These are phyloP conservation scores for Cosmia pyralina DNA, from an alignment of 2,888 invertebrate genomes.

Conservation along the genomic window DNA sequence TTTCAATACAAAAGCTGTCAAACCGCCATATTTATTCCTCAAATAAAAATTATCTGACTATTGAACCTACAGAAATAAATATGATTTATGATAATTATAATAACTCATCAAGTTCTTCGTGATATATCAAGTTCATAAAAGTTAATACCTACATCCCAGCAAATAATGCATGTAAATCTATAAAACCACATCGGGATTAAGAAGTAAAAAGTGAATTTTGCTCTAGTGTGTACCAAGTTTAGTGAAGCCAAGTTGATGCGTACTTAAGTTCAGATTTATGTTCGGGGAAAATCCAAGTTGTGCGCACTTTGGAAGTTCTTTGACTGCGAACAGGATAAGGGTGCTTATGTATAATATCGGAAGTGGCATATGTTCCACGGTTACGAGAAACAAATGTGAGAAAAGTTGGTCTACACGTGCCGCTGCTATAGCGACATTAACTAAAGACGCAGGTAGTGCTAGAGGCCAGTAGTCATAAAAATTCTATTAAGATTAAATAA, in stretches of 20 bases:
- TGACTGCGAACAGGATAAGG: conserved; percentile 34
- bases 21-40: too few species aligned
- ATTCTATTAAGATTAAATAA: too few species aligned
- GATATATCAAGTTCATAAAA: background rate
- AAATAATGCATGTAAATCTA: conserved; percentile 5
- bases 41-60: too few species aligned
- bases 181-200: conserved; percentile 22
- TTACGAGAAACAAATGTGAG: conserved; percentile 39
- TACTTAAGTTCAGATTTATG: conserved; percentile 60
- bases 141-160: background rate
- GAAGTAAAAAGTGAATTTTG: conserved; percentile 31
- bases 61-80: background rate
- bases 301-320: conserved; percentile 50
- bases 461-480: too few species aligned
- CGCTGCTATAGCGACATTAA: too few species aligned
- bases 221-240: conserved; percentile 33
- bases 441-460: too few species aligned
- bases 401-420: conserved; percentile 24
- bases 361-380: conserved; percentile 47
- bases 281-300: conserved; percentile 58
- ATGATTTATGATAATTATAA: background rate
- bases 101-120: background rate
- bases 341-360: conserved; percentile 45
- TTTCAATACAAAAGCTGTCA: too few species aligned
- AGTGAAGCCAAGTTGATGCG: conserved; percentile 56